phyloP scores from a whole-genome alignment of 2,797 vertebrate species.

The Parambassis ranga region DNA sequence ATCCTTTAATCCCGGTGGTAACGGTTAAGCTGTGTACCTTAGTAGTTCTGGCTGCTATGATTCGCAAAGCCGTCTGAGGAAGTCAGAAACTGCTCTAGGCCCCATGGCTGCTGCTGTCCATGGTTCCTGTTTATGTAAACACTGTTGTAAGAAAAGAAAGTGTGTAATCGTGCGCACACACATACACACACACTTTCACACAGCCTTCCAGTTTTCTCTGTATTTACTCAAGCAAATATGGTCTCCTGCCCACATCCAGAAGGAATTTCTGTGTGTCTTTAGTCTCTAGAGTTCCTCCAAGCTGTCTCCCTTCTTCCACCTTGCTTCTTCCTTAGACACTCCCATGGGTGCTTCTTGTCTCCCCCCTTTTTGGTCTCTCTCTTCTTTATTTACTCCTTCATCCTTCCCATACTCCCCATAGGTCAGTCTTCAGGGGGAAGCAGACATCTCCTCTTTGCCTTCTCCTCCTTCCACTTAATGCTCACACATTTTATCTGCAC shows the following conservation, averaged over 20 bases:
- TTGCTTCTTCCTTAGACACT: constrained; percentile 2
- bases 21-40: background rate
- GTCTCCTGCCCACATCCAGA: constrained; percentile 38
- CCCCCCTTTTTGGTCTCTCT: constrained; percentile 31
- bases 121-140: constrained; percentile 44
- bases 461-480: background rate
- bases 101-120: constrained; percentile 13
- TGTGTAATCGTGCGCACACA: constrained; percentile 25
- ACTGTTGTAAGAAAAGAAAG: constrained; percentile 34
- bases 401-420: constrained; percentile 28
- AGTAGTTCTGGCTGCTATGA: constrained; percentile 5
- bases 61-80: constrained; percentile 31
- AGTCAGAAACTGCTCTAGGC: constrained; percentile 40
- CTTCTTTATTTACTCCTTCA: constrained; percentile 49
- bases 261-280: constrained; percentile 32
- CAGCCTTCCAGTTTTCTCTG: constrained; percentile 15
- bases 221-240: constrained; percentile 58
- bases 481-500: constrained; percentile 9
- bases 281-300: constrained; percentile 41
- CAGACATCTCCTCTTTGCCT: constrained; percentile 2
- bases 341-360: constrained; percentile 36
- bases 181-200: constrained; percentile 9
- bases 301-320: constrained; percentile 39
- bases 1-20: constrained; percentile 18
- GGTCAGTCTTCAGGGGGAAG: constrained; percentile 35